Conservation (phyloP, 1,140 invertebrate species). For the Andricus grossulariae region DNA sequence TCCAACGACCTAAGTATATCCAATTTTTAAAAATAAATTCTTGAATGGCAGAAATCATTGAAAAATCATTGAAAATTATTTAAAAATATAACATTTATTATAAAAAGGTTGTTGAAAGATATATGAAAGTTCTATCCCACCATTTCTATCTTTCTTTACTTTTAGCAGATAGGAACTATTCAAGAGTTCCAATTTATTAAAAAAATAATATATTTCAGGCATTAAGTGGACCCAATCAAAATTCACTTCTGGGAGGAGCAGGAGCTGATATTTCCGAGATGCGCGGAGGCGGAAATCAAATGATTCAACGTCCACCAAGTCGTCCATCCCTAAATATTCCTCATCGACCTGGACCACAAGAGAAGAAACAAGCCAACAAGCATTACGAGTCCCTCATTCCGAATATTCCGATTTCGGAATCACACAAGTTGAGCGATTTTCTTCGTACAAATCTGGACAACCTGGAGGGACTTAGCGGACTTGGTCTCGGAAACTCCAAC, state of each 20-base stretch:
- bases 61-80: no score
- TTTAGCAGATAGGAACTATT: no score
- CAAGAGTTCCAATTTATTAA: background rate
- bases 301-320: constrained; percentile 73
- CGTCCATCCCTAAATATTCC: constrained; percentile 73
- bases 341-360: constrained; percentile 68
- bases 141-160: no score
- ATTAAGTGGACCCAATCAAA: constrained; percentile 62
- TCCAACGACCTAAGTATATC: no score
- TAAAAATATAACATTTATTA: no score
- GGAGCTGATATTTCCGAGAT: constrained; percentile 67
- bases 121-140: no score
- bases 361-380: constrained; percentile 67
- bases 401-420: constrained; percentile 73
- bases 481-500: constrained; percentile 75
- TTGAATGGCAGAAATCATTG: no score
- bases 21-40: no score
- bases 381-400: constrained; percentile 69
- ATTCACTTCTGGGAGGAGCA: constrained; percentile 64
- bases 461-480: constrained; percentile 79
- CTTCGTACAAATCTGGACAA: constrained; percentile 81
- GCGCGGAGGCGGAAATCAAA: constrained; percentile 64
- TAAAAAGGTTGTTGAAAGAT: no score
- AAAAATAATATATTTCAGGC: constrained; percentile 47
- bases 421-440: constrained; percentile 79